Percentiles rank a stretch among this genome's conserved stretches.
These are phyloP conservation scores for Oxystoma pomonae DNA, from an alignment of 2,888 invertebrate genomes.

Conservation along the genomic window DNA sequence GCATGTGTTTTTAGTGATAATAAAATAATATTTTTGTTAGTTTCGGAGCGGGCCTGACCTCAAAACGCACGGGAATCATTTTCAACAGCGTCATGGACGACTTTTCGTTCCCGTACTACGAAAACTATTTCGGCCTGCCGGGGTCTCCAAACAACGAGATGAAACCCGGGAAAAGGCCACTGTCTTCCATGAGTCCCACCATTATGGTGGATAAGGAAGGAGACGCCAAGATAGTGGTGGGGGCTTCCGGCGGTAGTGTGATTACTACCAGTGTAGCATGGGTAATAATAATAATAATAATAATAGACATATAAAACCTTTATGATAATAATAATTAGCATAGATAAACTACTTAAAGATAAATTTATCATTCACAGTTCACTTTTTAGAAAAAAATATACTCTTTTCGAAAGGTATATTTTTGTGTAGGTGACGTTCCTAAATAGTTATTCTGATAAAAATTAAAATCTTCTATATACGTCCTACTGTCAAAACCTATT, in stretches of 20 bases:
- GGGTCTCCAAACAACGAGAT: conserved; percentile 81
- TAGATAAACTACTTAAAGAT: no score
- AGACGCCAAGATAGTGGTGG: conserved; percentile 68
- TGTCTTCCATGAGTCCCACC: conserved; percentile 84
- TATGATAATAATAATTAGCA: no score
- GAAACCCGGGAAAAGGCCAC: conserved; percentile 71
- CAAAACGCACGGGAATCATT: conserved; percentile 80
- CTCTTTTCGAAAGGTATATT: no score
- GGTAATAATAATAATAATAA: no score
- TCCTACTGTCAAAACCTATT: no score
- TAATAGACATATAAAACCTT: no score
- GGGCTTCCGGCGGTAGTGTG: conserved; percentile 80
- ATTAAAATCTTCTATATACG: no score
- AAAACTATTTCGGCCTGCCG: conserved; percentile 65
- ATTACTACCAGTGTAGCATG: conserved; percentile 70
- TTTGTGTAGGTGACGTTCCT: no score
- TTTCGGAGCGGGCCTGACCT: conserved; percentile 78
- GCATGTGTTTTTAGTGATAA: no score
- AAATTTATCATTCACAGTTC: no score
- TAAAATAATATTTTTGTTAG: conserved; percentile 55
- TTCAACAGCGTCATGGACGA: conserved; percentile 96
- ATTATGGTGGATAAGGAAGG: conserved; percentile 66
- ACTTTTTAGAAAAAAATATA: no score
- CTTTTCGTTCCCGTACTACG: conserved; percentile 75
- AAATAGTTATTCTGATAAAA: no score